Base-by-base conservation (phyloP, 2,888 invertebrate species). In the Dynastes tityus region DNA sequence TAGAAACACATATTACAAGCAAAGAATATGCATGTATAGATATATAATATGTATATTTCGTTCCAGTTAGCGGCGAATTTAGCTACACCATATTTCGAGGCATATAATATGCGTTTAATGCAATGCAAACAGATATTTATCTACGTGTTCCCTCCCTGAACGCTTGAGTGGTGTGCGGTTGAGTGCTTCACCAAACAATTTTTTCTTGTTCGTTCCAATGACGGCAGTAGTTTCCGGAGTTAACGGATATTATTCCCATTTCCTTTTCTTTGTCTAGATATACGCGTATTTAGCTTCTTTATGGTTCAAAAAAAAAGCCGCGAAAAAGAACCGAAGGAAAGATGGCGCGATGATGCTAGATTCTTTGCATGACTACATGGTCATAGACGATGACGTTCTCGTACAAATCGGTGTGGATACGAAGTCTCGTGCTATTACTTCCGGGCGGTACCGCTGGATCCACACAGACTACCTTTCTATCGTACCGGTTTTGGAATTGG, bases 371-470 rank as follows among this genome's bases (percentile, higher is more conserved):
- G 0, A 94, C 91, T 6, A 94, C 90, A 85, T 97, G 96, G 87
- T 97, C 96, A 85, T 95, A 96, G 67, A 97, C 90, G 84, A 95
- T 93, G 55, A 95, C 91, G 83, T 95, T 94, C 2, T 93, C 92
- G 86, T 95, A 96, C 83, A 91, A 90, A 0, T 92, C 90, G 0
- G 94, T 93, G 80, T 90, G 89, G 16, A 95, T 88, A 73, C 93
- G 89, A 71, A 91, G 89, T 80, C 95, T 91, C 1, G 90, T 91
- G 0, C 94, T 94, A 86, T 94, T 94, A 81, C 92, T 91, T 0
- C 94, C 95, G 0, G 94, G 93, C 40, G 83, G 80, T 0, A 90
- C 87, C 45, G 89, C 88, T 0, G 95, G 94, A 85, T 96, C 94
- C 0, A 95, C 93, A 83, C 91, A 93, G 68, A 97, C 91, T 58